Evolutionary conservation across 2,797 vertebrate species (phyloP), one percentile per base, ranked within the genome.

Genomic region (Urophycis tenuis): DNA sequence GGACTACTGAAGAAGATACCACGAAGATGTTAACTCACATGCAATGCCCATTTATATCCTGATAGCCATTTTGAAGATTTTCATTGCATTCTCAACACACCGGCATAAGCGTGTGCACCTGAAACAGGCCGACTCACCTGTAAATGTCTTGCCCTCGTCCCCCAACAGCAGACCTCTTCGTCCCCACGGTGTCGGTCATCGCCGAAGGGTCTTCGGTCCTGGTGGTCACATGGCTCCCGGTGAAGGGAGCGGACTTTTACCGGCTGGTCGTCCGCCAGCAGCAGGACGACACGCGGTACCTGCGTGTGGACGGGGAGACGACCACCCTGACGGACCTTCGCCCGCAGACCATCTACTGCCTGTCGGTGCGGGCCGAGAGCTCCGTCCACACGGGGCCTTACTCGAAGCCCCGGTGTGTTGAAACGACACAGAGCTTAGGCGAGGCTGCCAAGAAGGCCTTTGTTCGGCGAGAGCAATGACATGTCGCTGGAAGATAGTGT

Each of bases 201-300:
- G 69, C 75, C 2, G 41, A 53, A 11, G 71, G 3, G 0, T 2
- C 82, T 0, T 75, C 85, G 3, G 75, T 78, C 0, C 3, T 91
- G n/a, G 75, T 81, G 5, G 73, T 84, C 0, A 39, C 88, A 73
- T 93, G 92, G 92, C 78, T 84, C 11, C 29, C 72, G 7, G 85
- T 82, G 17, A 70, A 82, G 0, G 73, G 45, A 0, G 87, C 83
- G 0, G 73, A 87, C 53, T 32, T 79, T 33, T 92, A 92, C 89
- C 87, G 1, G 3, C 77, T 92, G 80, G 3, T 83, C 0, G 78
- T 91, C 74, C 79, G 9, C 72, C 80, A 87, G 67, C 87, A 87
- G 22, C n/a, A 0, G 22, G 69, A 3, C 36, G 77, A 0, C 73
- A 84, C 45, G 64, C 81, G 35, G 29, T 86, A 3, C 85, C 32